Evolutionary conservation across 2,888 invertebrate genomes (phyloP), one percentile per base, ranked within the genome.

Genomic region (Drosophila differens): DNA sequence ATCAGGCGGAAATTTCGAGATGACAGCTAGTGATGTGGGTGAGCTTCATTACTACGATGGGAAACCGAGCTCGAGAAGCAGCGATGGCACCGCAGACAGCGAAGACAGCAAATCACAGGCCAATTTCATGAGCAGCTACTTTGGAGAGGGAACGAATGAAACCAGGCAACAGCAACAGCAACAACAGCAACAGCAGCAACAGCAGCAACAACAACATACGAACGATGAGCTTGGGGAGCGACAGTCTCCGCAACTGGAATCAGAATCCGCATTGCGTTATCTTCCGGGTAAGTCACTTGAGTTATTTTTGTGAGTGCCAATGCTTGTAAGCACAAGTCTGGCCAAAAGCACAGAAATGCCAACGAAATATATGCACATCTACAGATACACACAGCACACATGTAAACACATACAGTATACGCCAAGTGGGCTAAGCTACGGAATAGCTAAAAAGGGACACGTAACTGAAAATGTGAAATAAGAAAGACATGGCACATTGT

Each of bases 31-130:
- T 16, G 54, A 76, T 22, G 70, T 84, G 62, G 84, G 79, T 32
- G 79, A 85, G 51, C 35, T 84, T 75, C 85, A 83, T 55, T 83
- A 76, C 63, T 84, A 77, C 47, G 81, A 81, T 51, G 72, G 47
- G 35, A 51, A 49, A 22, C 54, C 19, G 59, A 32, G 32, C 25
- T 25, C 59, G 9, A 53, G 49, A 1, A 39, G 30, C 55, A 19
- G 41, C 37, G 33, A 35, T 22, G 22, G 22, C 35, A 35, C 22
- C 14, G 22, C 32, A 9, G 54, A 53, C 53, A n/a, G 7, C 32
- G 53, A 60, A 33, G 66, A 70, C 32, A 49, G n/a, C 59, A 75
- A 79, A 54, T 64, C 77, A 25, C 64, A 71, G 55, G 73, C 65
- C 71, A 84, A 82, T 75, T 82, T 73, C 71, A 68, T 82, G 49